A percentile compares a stretch with the other conserved stretches of the same genome.
phyloP scores from a whole-genome alignment of 2,888 invertebrate genomes.

The Zygothrica quintamaculata region DNA sequence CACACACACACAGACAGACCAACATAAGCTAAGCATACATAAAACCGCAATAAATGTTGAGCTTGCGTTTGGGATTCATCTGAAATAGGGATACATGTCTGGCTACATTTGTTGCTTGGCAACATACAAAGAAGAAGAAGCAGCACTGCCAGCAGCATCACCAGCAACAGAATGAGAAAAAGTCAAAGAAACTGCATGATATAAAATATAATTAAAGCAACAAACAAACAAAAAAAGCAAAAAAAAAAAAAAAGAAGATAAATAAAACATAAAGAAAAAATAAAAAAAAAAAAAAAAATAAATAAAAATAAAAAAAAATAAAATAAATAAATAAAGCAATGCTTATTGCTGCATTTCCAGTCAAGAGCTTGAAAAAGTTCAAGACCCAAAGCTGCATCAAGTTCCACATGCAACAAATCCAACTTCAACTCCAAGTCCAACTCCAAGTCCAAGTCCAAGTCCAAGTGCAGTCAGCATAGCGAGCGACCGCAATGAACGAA shows the following conservation, averaged over 20 bases:
- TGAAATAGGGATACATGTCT: not conserved
- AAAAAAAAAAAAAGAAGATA: not conserved
- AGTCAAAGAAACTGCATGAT: slow-evolving; percentile 15
- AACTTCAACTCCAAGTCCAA: slow-evolving; percentile 39
- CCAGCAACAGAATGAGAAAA: no score
- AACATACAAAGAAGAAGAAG: not conserved
- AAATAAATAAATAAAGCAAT: no score
- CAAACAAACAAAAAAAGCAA: not conserved
- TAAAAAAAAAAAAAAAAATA: no score
- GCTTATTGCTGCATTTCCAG: no score
- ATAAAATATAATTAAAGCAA: not conserved
- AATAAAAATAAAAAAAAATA: no score
- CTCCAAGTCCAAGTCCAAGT: slow-evolving; percentile 43
- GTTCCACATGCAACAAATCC: slow-evolving; percentile 36
- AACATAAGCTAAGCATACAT: no score
- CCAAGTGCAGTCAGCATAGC: slow-evolving; percentile 49
- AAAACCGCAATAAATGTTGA: no score
- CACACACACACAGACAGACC: not conserved
- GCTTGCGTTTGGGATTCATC: no score
- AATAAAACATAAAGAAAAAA: no score
- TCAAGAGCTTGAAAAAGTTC: slow-evolving; percentile 40
- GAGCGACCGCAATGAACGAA: slow-evolving; percentile 53
- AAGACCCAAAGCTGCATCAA: slow-evolving; percentile 19
- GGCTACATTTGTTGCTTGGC: not conserved
- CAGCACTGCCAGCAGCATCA: no score